Evolutionary conservation across 2,888 invertebrate species (phyloP).

Genomic region (Blastobasis lacticolella): DNA sequence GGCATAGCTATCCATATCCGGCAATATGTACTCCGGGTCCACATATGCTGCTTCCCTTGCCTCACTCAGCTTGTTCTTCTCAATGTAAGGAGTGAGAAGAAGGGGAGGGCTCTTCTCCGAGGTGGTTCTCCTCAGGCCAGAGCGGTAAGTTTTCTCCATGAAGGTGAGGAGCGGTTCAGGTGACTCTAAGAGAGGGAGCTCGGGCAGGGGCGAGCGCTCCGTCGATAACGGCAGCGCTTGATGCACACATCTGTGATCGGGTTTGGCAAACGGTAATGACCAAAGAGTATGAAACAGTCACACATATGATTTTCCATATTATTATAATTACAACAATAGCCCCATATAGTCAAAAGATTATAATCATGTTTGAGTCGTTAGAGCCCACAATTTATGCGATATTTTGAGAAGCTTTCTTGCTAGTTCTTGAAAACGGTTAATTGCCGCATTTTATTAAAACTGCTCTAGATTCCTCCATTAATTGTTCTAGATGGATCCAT

Average conservation of each 20-base stretch:
- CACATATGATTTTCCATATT: too few relatives aligned
- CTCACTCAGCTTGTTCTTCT: slow-evolving; percentile 62
- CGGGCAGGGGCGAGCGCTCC: slow-evolving; percentile 42
- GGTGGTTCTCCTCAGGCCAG: slow-evolving; percentile 31
- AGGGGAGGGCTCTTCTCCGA: slow-evolving; percentile 65
- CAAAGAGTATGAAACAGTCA: too few relatives aligned
- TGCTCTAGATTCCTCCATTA: too few relatives aligned
- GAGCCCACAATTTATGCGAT: too few relatives aligned
- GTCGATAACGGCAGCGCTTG: slow-evolving; percentile 18
- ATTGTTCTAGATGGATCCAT: too few relatives aligned
- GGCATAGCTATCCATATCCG: slow-evolving; percentile 66
- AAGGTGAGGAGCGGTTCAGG: slow-evolving; percentile 60
- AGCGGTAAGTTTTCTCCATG: slow-evolving; percentile 53
- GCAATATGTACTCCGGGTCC: slow-evolving; percentile 46
- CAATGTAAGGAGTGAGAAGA: slow-evolving; percentile 71
- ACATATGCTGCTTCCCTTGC: slow-evolving; percentile 63
- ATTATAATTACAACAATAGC: too few relatives aligned
- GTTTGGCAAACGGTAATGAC: too few relatives aligned
- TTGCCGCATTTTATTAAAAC: too few relatives aligned
- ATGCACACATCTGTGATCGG: slow-evolving; percentile 31
- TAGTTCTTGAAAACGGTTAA: too few relatives aligned
- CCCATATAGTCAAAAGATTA: too few relatives aligned
- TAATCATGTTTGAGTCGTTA: too few relatives aligned
- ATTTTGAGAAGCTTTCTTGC: too few relatives aligned
- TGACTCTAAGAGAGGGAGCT: slow-evolving; percentile 58